Evolutionary conservation across 2,113 vertebrate genomes (phyloP).

Genomic region (Ciconia maguari): DNA sequence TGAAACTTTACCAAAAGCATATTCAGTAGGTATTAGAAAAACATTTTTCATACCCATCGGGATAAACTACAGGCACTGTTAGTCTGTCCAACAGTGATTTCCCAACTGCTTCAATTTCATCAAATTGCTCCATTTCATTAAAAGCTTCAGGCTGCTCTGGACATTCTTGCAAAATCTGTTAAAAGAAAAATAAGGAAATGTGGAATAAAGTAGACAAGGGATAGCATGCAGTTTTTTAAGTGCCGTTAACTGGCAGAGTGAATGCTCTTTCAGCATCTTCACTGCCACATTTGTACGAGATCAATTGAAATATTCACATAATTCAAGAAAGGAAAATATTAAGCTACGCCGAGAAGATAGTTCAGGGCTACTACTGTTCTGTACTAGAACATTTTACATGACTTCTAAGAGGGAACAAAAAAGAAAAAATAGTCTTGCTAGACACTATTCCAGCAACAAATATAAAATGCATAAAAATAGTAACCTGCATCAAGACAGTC

Average conservation of each 20-base stretch:
- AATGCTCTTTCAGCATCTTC: neutral
- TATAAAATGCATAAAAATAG: neutral
- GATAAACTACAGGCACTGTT: constrained; percentile 92
- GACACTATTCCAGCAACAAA: neutral
- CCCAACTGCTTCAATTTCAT: constrained; percentile 90
- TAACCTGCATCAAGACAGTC: neutral
- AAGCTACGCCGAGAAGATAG: neutral
- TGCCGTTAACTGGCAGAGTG: neutral
- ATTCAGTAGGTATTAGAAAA: neutral
- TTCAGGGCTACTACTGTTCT: neutral
- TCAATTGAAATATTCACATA: neutral
- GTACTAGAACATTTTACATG: neutral
- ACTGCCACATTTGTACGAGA: neutral
- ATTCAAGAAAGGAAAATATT: neutral
- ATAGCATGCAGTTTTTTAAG: neutral
- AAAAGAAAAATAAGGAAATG: neutral
- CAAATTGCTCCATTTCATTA: constrained; percentile 83
- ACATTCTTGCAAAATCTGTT: constrained; percentile 87
- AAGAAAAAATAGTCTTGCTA: neutral
- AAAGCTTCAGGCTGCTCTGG: constrained; percentile 79
- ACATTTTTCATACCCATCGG: constrained; percentile 86
- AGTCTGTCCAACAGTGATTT: constrained; percentile 93
- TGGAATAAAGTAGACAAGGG: neutral
- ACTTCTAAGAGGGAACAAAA: neutral
- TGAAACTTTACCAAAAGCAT: neutral